Conservation (phyloP, 2,888 invertebrate species). For the Cephus runcator region DNA sequence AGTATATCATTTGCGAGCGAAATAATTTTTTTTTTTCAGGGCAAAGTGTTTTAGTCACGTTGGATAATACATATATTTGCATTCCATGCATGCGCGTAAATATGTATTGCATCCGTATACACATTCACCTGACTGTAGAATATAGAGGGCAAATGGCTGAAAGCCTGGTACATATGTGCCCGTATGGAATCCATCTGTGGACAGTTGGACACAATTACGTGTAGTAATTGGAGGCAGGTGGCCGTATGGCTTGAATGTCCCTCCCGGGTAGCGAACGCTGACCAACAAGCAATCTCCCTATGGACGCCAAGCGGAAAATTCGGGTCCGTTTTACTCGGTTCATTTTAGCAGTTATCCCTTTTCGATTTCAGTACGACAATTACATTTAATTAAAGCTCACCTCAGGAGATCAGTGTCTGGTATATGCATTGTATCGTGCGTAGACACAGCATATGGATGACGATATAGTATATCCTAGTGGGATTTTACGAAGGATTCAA, state of each 20-base stretch:
- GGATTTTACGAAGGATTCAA: background rate
- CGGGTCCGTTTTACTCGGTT: background rate
- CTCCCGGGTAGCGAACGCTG: slow-evolving; percentile 13
- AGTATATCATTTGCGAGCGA: background rate
- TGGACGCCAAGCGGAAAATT: background rate
- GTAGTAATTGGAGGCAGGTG: slow-evolving; percentile 18
- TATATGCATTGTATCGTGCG: background rate
- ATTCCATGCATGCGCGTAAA: background rate
- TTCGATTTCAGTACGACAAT: background rate
- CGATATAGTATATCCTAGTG: background rate
- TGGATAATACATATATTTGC: background rate
- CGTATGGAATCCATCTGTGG: slow-evolving; percentile 19
- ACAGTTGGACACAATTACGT: slow-evolving; percentile 23
- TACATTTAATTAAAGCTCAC: background rate
- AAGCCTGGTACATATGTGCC: background rate
- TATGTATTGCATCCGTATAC: background rate
- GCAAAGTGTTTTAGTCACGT: background rate
- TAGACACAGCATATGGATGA: background rate
- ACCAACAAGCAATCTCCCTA: slow-evolving; percentile 12
- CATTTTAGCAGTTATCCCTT: background rate
- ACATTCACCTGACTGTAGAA: background rate
- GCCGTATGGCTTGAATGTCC: slow-evolving; percentile 12
- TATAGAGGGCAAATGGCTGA: background rate
- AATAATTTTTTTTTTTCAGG: background rate
- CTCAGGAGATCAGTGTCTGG: background rate